Evolutionary conservation across 1,140 invertebrate genomes (phyloP).

Genomic region (Ridgeia piscesae): DNA sequence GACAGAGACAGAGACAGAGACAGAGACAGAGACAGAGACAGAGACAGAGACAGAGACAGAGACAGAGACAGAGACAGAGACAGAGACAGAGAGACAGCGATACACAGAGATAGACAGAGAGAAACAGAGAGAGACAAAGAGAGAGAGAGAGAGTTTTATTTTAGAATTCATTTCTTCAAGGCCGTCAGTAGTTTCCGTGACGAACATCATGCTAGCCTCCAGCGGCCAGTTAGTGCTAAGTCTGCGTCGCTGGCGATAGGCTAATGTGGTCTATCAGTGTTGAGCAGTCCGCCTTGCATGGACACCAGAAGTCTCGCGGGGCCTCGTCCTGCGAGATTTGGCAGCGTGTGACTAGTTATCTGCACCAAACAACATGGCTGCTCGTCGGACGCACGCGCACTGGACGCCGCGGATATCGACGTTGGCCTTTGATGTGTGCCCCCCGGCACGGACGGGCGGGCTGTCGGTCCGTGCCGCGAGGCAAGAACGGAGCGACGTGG

Average conservation of each 20-base stretch:
- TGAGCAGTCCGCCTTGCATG: background rate
- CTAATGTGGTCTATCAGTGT: slow-evolving; percentile 5
- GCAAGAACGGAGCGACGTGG: background rate
- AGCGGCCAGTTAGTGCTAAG: background rate
- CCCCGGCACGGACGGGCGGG: too few species aligned
- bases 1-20: too few species aligned
- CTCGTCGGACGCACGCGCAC: background rate
- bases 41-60: too few species aligned
- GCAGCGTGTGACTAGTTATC: background rate
- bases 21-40: too few species aligned
- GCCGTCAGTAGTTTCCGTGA: background rate
- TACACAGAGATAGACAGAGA: too few species aligned
- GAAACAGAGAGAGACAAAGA: too few species aligned
- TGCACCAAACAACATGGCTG: background rate
- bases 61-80: too few species aligned
- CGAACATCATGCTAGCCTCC: background rate
- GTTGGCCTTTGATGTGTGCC: background rate
- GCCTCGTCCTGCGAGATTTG: background rate
- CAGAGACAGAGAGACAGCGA: too few species aligned
- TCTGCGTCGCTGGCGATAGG: background rate
- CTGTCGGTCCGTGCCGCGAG: background rate
- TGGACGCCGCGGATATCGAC: background rate
- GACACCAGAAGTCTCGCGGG: background rate
- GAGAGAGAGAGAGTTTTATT: background rate
- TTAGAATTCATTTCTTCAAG: background rate